phyloP scores from a whole-genome alignment of 2,113 vertebrate species.

The Cyanoderma ruficeps region DNA sequence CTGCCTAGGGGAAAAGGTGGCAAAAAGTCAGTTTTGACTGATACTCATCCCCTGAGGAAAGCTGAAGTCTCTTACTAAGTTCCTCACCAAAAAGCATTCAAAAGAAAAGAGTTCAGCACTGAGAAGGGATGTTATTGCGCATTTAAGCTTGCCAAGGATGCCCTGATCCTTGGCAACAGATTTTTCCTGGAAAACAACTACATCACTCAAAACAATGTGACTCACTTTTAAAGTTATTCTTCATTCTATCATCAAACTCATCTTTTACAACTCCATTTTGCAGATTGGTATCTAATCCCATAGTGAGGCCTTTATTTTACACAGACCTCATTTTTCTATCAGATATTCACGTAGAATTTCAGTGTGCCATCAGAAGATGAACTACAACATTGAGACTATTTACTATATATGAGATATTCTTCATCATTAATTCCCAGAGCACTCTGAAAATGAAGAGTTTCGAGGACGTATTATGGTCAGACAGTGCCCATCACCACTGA shows the following conservation, averaged over 20 bases:
- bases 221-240: not conserved
- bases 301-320: not conserved
- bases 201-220: not conserved
- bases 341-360: not conserved
- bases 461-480: not conserved
- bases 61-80: not conserved
- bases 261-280: not conserved
- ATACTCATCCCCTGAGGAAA: not conserved
- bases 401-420: not conserved
- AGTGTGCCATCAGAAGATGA: not conserved
- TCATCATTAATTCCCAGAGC: not conserved
- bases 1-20: not conserved
- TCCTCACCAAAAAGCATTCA: not conserved
- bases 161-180: not conserved
- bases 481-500: not conserved
- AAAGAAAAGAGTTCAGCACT: not conserved
- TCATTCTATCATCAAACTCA: not conserved
- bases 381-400: not conserved
- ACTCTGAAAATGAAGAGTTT: not conserved
- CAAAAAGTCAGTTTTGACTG: not conserved
- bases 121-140: not conserved
- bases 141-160: not conserved
- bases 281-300: not conserved
- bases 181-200: slow-evolving; percentile 26
- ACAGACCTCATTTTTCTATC: not conserved